A percentile compares a stretch with the other conserved stretches of the same genome.
phyloP scores from a whole-genome alignment of 2,113 vertebrate species.

The Ptilorrhoa leucosticta region DNA sequence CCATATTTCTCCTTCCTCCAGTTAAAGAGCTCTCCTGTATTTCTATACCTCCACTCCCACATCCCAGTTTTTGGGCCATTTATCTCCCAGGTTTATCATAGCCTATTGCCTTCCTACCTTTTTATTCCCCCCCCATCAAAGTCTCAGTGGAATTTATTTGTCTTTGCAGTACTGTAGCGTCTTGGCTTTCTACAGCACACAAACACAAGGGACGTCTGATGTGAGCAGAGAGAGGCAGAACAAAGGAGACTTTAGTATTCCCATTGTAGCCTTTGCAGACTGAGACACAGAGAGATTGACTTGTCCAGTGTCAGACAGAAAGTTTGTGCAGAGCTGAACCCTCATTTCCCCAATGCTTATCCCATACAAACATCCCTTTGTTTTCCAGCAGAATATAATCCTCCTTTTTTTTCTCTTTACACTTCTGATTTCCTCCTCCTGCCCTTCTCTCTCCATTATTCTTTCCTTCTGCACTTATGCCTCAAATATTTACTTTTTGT shows the following conservation, averaged over 20 bases:
- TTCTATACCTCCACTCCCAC: neutral
- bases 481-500: conserved; percentile 34
- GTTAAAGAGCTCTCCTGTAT: neutral
- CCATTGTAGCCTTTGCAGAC: neutral
- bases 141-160: neutral
- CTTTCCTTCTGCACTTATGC: neutral
- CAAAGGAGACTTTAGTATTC: conserved; percentile 20
- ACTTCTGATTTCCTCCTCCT: conserved; percentile 6
- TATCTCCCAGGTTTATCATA: neutral
- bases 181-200: neutral
- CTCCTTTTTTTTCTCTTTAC: conserved; percentile 26
- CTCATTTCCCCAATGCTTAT: neutral
- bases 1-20: neutral
- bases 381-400: conserved; percentile 26
- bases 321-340: conserved; percentile 17
- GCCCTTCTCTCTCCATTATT: conserved; percentile 16
- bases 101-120: neutral
- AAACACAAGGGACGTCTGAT: neutral
- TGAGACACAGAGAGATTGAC: conserved; percentile 34
- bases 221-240: conserved; percentile 1
- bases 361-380: conserved; percentile 33
- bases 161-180: neutral
- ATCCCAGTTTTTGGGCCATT: neutral
- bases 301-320: conserved; percentile 32
- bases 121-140: accelerated